Conservation (phyloP, 2,797 vertebrate species). For the Hylomyscus alleni region DNA sequence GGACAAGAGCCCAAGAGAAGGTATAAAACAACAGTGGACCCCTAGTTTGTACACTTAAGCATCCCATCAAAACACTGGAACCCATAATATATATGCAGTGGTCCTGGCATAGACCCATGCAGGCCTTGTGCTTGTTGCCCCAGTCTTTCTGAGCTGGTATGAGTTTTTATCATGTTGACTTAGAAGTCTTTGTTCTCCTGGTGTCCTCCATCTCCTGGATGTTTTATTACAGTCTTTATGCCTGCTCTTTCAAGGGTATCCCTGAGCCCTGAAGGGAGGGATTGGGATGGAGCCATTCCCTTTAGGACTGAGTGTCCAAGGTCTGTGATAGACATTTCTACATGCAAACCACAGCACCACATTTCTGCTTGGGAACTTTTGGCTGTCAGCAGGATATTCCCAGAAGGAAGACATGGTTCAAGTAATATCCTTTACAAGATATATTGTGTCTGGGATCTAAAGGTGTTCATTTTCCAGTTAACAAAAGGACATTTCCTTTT, state of each 20-base stretch:
- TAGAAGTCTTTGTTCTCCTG: not conserved
- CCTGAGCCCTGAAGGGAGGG: no score
- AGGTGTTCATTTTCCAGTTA: not conserved
- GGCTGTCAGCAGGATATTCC: not conserved
- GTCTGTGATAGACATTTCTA: not conserved
- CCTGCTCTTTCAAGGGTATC: not conserved
- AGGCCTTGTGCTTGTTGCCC: not conserved
- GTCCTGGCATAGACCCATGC: not conserved
- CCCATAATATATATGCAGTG: not conserved
- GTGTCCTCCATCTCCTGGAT: no score
- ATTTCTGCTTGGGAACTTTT: not conserved
- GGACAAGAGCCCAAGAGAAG: not conserved
- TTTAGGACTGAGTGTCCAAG: not conserved
- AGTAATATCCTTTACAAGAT: not conserved
- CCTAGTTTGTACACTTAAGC: not conserved
- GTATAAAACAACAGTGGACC: not conserved
- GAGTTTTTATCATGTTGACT: not conserved
- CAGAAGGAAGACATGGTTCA: not conserved
- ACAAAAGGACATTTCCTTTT: not conserved
- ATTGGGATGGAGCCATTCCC: not conserved
- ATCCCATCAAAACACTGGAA: not conserved
- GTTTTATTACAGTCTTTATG: not conserved
- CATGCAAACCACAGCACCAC: not conserved
- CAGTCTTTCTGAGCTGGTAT: not conserved
- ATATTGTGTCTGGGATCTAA: slow-evolving; percentile 9